Evolutionary conservation across 2,888 invertebrate species (phyloP), one percentile per base, ranked within the genome.

Genomic region (Cerceris ruficornis): DNA sequence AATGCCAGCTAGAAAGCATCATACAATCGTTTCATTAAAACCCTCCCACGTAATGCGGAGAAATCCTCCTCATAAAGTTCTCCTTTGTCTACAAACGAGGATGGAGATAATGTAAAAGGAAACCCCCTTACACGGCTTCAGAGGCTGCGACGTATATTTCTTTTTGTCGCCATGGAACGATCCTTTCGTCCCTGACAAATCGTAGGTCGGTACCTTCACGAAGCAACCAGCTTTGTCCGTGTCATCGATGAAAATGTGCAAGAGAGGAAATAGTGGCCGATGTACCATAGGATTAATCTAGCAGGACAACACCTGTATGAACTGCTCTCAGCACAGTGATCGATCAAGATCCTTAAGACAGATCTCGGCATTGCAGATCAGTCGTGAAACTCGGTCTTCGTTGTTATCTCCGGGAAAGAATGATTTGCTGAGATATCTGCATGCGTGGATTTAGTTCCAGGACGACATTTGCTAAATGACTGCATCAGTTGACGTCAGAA

Each of bases 121-220:
- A 54, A 57, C 43, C 62, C 57, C 54, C 46, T 69, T 54, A 9
- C 52, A n/a, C 41, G n/a, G 14, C 8, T 43, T 14, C 49, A 9
- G 39, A 8, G 49, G 54, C 67, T 42, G 14, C 58, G 69, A 43
- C 68, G 57, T 71, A 66, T 68, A 66, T 84, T 84, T 79, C 76
- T 84, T 84, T 81, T 72, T 62, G 49, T 77, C 68, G 59, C 57
- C 72, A 64, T 55, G 65, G 57, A 75, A 75, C 81, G 81, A 83
- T 72, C 59, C 58, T 49, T 49, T 41, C 17, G 42, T 11, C 58
- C 64, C 73, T 77, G 84, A 84, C 77, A 84, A 84, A 84, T 84
- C 80, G 80, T 54, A 13, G 77, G 67, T 80, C 75, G 69, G 60
- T 69, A 67, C 58, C 73, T 73, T 67, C 57, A 73, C 73, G 70